phyloP scores from a whole-genome alignment of 23 tunicate genomes.

The Styela plicata region DNA sequence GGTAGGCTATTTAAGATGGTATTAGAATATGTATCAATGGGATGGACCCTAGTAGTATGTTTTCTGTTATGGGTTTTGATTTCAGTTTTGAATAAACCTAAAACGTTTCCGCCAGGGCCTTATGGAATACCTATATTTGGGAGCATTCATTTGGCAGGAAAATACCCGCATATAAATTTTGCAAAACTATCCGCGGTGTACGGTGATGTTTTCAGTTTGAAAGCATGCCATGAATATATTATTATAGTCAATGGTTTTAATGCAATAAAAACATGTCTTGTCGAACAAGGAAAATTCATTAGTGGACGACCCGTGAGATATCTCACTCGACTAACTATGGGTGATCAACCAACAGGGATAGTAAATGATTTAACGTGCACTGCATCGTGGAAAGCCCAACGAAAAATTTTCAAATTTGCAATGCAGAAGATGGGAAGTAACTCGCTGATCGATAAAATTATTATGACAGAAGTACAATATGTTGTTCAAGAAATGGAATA shows the following conservation, averaged over 20 bases:
- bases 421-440: constrained; percentile 17
- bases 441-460: background rate
- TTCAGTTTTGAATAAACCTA: background rate
- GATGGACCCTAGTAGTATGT: background rate
- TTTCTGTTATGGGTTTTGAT: background rate
- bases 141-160: constrained; percentile 3
- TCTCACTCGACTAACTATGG: background rate
- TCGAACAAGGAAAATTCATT: background rate
- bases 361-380: constrained; percentile 20
- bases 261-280: background rate
- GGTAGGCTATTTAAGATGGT: no score
- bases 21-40: background rate
- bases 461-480: constrained; percentile 23
- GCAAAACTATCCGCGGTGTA: background rate
- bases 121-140: constrained; percentile 23
- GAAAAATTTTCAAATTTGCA: constrained; percentile 20
- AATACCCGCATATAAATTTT: background rate
- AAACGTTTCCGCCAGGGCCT: constrained; percentile 36
- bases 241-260: background rate
- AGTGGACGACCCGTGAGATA: background rate
- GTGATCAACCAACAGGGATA: constrained; percentile 11
- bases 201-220: constrained; percentile 1
- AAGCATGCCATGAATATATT: background rate
- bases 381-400: constrained; percentile 34
- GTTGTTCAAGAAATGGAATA: constrained; percentile 11